phyloP scores from a whole-genome alignment of 2,888 invertebrate species.

The Hanleya hanleyi region DNA sequence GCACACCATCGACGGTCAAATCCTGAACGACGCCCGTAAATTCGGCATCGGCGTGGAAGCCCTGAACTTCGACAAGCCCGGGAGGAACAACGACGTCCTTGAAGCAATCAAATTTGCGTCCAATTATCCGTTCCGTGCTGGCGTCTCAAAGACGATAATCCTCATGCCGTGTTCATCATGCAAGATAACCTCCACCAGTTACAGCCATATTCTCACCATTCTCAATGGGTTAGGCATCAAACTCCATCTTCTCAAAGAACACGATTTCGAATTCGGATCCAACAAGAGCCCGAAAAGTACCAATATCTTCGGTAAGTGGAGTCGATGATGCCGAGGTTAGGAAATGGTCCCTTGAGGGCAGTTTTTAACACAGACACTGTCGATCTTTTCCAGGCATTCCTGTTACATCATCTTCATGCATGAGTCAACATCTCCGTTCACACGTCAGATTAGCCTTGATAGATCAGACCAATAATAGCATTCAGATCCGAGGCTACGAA shows the following conservation, averaged over 20 bases:
- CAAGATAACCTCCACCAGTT: conserved; percentile 77
- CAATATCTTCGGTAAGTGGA: conserved; percentile 80
- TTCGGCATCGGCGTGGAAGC: conserved; percentile 56
- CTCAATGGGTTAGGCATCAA: conserved; percentile 47
- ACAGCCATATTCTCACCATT: conserved; percentile 25
- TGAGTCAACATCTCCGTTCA: too few relatives aligned
- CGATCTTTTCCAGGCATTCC: too few relatives aligned
- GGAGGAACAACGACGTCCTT: conserved; percentile 58
- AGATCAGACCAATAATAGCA: too few relatives aligned
- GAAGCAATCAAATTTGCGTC: conserved; percentile 80
- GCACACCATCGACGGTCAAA: conserved; percentile 76
- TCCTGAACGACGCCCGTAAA: conserved; percentile 54
- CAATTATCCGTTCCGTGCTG: conserved; percentile 85
- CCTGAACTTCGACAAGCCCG: conserved; percentile 42
- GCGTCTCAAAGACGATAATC: conserved; percentile 87
- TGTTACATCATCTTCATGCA: too few relatives aligned
- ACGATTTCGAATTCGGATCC: conserved; percentile 41
- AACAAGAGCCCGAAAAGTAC: conserved; percentile 74
- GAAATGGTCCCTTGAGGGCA: too few relatives aligned
- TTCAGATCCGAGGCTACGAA: too few relatives aligned
- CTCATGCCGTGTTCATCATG: conserved; percentile 77
- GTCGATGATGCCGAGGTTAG: too few relatives aligned
- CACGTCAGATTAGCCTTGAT: too few relatives aligned
- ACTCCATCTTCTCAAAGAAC: conserved; percentile 55
- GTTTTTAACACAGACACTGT: too few relatives aligned